Conservation (phyloP, 1,140 invertebrate genomes). For the Neodiprion virginianus region DNA sequence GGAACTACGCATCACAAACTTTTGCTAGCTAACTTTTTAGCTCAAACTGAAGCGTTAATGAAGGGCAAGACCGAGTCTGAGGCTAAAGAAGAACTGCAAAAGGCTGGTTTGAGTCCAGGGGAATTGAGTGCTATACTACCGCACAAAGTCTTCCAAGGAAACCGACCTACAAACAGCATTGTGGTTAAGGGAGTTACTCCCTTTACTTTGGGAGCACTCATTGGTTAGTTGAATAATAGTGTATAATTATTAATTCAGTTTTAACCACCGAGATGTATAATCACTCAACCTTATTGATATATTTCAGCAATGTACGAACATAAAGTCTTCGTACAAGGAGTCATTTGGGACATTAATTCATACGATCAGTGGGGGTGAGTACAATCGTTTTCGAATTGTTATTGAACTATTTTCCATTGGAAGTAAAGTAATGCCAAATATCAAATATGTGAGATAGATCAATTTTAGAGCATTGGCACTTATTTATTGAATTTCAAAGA, state of each 20-base stretch:
- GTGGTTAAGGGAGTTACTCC: constrained; percentile 93
- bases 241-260: constrained; percentile 18
- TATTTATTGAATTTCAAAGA: constrained; percentile 17
- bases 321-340: constrained; percentile 98
- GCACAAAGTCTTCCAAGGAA: constrained; percentile 97
- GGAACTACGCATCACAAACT: constrained; percentile 79
- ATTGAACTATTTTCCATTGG: constrained; percentile 8
- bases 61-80: constrained; percentile 85
- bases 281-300: constrained; percentile 33
- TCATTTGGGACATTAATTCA: constrained; percentile 99
- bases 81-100: constrained; percentile 77
- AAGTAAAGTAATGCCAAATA: too few relatives aligned
- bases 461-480: too few relatives aligned
- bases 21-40: constrained; percentile 95
- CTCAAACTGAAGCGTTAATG: constrained; percentile 98
- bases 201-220: constrained; percentile 93
- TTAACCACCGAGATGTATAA: constrained; percentile 20
- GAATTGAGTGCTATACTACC: constrained; percentile 84
- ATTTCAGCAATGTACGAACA: constrained; percentile 94
- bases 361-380: constrained; percentile 99
- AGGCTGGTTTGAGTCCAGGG: constrained; percentile 73
- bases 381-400: constrained; percentile 9
- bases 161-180: constrained; percentile 97
- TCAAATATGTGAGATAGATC: too few relatives aligned
- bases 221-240: constrained; percentile 72